phyloP scores from a whole-genome alignment of 2,888 invertebrate species.

The Heliconius charithonia region DNA sequence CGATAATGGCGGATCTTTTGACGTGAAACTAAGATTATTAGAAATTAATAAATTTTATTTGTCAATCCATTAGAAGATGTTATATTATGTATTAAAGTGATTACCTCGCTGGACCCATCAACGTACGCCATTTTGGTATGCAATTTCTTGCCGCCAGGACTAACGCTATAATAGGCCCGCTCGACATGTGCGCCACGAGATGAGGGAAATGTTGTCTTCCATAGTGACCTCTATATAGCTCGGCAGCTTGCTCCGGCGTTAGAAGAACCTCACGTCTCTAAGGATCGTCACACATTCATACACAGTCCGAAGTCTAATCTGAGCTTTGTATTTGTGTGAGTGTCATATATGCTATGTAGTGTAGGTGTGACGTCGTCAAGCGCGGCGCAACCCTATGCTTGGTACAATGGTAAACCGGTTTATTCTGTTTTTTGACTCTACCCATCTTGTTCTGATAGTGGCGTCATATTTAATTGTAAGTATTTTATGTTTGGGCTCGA shows the following conservation, averaged over 20 bases:
- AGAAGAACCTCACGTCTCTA: constrained; percentile 88
- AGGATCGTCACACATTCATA: too few relatives aligned
- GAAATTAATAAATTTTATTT: background rate
- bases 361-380: too few relatives aligned
- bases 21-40: background rate
- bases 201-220: constrained; percentile 90
- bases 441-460: too few relatives aligned
- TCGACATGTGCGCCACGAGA: constrained; percentile 91
- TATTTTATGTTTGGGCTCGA: too few relatives aligned
- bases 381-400: too few relatives aligned
- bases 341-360: too few relatives aligned
- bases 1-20: background rate
- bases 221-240: constrained; percentile 90
- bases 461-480: too few relatives aligned
- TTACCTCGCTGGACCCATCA: constrained; percentile 88
- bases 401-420: too few relatives aligned
- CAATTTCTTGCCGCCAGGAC: constrained; percentile 88
- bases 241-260: constrained; percentile 93
- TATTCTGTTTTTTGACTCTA: too few relatives aligned
- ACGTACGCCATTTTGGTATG: constrained; percentile 87
- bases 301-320: too few relatives aligned
- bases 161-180: constrained; percentile 88
- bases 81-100: background rate
- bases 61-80: background rate
- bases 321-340: too few relatives aligned